A percentile compares a stretch with the other conserved stretches of the same genome.
Conservation (phyloP, 2,888 invertebrate genomes). For the Andrena fulva region DNA sequence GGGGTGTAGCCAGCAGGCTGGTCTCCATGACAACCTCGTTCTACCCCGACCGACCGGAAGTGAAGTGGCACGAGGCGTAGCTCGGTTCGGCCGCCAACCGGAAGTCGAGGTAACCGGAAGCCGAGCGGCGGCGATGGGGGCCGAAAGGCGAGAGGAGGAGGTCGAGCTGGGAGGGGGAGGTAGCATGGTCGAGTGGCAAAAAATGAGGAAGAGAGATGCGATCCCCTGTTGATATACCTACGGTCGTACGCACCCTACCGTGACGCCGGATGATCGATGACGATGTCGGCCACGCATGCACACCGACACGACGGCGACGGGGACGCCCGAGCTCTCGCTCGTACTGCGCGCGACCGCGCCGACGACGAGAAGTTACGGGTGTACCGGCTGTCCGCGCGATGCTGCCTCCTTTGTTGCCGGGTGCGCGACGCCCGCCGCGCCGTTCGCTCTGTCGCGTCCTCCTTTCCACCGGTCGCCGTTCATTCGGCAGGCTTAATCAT, state of each 20-base stretch:
- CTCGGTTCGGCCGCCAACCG: conserved; percentile 71
- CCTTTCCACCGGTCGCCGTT: neutral
- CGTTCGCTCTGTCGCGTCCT: conserved; percentile 14
- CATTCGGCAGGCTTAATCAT: conserved; percentile 57
- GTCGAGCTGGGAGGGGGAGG: conserved; percentile 32
- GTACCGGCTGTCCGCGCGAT: conserved; percentile 26
- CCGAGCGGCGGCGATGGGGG: conserved; percentile 30
- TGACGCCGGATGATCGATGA: conserved; percentile 75
- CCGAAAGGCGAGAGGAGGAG: conserved; percentile 21
- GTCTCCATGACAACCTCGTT: conserved; percentile 80
- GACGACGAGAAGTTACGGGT: neutral
- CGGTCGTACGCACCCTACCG: conserved; percentile 70
- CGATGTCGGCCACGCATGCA: conserved; percentile 66
- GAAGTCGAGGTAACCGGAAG: conserved; percentile 71
- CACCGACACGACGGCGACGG: conserved; percentile 25
- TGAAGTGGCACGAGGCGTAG: conserved; percentile 60
- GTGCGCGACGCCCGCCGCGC: neutral
- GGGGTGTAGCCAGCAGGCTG: conserved; percentile 73
- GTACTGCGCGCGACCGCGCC: neutral
- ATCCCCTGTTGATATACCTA: conserved; percentile 69
- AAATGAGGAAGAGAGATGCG: conserved; percentile 69
- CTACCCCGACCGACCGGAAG: conserved; percentile 74
- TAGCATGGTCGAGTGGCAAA: conserved; percentile 62
- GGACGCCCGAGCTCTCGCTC: neutral
- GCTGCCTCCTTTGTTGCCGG: conserved; percentile 44